Base-by-base conservation (phyloP, 1,140 invertebrate genomes). In the Lordiphosa collinella region DNA sequence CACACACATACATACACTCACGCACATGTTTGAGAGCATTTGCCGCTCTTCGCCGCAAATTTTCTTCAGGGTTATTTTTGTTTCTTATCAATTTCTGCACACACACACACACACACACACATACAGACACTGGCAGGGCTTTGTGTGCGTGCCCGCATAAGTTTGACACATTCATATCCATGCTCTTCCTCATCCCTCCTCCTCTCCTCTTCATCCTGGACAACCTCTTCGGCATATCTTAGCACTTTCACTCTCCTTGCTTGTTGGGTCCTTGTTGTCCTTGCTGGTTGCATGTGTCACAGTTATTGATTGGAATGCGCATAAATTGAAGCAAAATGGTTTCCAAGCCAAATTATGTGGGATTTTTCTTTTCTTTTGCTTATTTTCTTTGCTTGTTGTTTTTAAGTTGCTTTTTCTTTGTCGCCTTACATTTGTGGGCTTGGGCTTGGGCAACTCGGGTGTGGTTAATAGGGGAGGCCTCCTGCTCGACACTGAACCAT, bases 301-400 rank as follows among this genome's bases (percentile, higher is more conserved):
- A 86, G 72, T 86, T 86, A 86, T 85, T 85, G 79, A 79, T 85
- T 85, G 74, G 73, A 79, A 79, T 85, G 69, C 74, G 79, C 73
- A 86, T 85, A 85, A 85, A 85, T 86, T 85, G 78, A 82, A 56
- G 59, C 67, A 84, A 84, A 76, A 80, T 82, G 78, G 62, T 82
- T 84, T 78, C 78, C 72, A 64, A 84, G 72, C 78, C 73, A 78
- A 82, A 82, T 82, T 69, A 69, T 72, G 69, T 72, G 69, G 54
- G 58, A 84, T 69, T 69, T 62, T 71, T 52, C 58, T 59, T 40
- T 29, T 40, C 50, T 38, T 43, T 49, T 46, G 32, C 37, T 32
- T 9, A 29, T 56, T 48, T 18, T 36, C 18, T 29, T 44, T 47
- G 43, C 14, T 40, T 34, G 37, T 8, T 48, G 11, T 50, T 32